Percentiles rank a stretch among this genome's conserved stretches.
These are phyloP conservation scores for Meloidogyne floridensis DNA, from an alignment of 1,140 invertebrate species.

Conservation along the genomic window DNA sequence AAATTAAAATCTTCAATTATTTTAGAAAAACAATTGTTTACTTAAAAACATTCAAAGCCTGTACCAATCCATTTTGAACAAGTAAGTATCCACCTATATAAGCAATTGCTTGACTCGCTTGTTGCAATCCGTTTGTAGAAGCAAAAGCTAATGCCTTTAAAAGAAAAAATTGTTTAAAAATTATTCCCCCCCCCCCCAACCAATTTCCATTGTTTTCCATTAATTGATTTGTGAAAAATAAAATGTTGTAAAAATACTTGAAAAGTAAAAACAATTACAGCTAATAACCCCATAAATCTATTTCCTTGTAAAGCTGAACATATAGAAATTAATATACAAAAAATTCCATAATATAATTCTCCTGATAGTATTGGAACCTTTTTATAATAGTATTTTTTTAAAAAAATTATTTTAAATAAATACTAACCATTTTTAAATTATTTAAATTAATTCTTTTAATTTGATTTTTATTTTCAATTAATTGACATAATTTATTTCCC, in stretches of 20 bases:
- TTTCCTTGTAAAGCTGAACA: conserved; percentile 28
- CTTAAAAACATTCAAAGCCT: conserved; percentile 36
- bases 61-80: conserved; percentile 22
- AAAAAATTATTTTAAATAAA: not conserved
- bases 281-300: conserved; percentile 28
- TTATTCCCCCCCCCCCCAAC: not conserved
- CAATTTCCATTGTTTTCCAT: conserved; percentile 25
- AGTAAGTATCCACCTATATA: conserved; percentile 29
- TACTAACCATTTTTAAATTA: conserved; percentile 15
- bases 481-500: not conserved
- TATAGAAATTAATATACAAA: conserved; percentile 33
- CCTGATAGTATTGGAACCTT: conserved; percentile 8
- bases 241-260: conserved; percentile 28
- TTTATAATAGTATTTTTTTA: not conserved
- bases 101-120: conserved; percentile 31
- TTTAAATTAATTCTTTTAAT: conserved; percentile 11
- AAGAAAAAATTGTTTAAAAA: not conserved
- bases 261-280: conserved; percentile 22
- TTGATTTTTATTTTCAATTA: conserved; percentile 4
- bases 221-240: conserved; percentile 13
- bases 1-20: too few species aligned
- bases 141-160: conserved; percentile 30
- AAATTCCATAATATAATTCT: conserved; percentile 23
- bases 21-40: not conserved
- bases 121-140: conserved; percentile 32